Conservation (phyloP, 2,797 vertebrate species). For the Eurystomus glaucurus region DNA sequence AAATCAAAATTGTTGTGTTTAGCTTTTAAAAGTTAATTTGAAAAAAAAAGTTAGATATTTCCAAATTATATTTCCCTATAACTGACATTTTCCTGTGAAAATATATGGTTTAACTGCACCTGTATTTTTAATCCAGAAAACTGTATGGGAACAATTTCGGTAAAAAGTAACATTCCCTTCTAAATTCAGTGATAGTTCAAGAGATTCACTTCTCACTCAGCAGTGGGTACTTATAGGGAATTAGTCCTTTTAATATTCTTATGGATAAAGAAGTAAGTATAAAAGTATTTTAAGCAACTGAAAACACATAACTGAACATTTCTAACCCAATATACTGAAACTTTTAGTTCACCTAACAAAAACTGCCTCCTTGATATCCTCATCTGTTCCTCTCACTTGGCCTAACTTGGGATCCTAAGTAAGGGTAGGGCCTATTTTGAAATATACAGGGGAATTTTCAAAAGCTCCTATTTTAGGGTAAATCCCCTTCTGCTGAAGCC, state of each 20-base stretch:
- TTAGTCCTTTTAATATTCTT: neutral
- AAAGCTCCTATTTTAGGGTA: neutral
- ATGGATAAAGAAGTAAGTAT: neutral
- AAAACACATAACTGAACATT: neutral
- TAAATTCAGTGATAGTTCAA: neutral
- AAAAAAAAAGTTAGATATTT: neutral
- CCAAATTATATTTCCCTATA: neutral
- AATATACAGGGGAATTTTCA: neutral
- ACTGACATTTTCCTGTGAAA: neutral
- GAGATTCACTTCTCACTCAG: neutral
- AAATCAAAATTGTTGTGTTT: neutral
- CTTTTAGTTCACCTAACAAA: neutral
- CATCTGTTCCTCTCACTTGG: neutral
- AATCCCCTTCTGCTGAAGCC: accelerated
- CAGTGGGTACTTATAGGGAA: neutral
- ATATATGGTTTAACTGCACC: neutral
- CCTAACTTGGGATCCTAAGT: neutral
- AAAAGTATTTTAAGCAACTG: neutral
- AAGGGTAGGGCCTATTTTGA: neutral
- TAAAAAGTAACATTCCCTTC: neutral
- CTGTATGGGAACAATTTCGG: neutral
- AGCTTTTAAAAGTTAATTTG: neutral
- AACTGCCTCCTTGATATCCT: neutral
- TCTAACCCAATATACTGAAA: neutral
- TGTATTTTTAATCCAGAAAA: neutral